phyloP scores from a whole-genome alignment of 2,797 vertebrate species.

The Squalus acanthias region DNA sequence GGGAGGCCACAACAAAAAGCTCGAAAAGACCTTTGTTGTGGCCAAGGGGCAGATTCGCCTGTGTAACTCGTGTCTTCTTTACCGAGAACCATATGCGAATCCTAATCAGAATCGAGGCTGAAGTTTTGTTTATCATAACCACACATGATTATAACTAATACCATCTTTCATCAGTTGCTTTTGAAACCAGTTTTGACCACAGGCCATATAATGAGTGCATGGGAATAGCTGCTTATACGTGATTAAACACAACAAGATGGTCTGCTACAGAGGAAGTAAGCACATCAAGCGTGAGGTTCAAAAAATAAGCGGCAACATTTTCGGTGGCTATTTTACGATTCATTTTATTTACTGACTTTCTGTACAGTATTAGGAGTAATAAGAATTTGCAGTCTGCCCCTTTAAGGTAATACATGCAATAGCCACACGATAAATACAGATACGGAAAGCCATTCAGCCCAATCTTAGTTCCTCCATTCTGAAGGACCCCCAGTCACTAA shows the following conservation, averaged over 20 bases:
- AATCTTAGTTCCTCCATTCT: background rate
- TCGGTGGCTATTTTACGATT: background rate
- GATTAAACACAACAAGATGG: background rate
- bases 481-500: background rate
- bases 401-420: background rate
- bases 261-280: background rate
- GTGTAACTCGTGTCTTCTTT: background rate
- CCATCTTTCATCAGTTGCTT: constrained; percentile 1
- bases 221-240: background rate
- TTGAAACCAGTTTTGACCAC: background rate
- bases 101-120: background rate
- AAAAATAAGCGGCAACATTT: background rate
- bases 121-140: background rate
- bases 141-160: constrained; percentile 10
- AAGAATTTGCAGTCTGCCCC: too few relatives aligned
- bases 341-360: background rate
- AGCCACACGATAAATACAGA: background rate
- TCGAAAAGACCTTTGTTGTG: background rate
- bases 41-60: constrained; percentile 8
- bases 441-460: background rate
- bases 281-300: background rate
- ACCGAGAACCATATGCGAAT: background rate
- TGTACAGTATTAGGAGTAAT: background rate
- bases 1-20: background rate
- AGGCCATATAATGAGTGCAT: background rate